phyloP scores from a whole-genome alignment of 2,113 vertebrate species.

The Symphodus melops region DNA sequence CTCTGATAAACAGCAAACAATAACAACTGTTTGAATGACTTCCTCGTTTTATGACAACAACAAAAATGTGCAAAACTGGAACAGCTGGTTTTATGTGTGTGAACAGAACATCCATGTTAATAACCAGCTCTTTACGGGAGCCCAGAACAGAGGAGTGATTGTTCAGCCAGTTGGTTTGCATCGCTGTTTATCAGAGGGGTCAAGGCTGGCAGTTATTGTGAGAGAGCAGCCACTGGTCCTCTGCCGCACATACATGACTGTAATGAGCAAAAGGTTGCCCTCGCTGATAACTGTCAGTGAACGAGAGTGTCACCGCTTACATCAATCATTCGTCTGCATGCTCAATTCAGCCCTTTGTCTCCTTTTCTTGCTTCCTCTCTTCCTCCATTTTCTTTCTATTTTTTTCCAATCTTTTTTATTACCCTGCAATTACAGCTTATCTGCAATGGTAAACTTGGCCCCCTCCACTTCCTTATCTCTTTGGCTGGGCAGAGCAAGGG shows the following conservation, averaged over 20 bases:
- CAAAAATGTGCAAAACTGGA: constrained; percentile 47
- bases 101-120: constrained; percentile 52
- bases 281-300: constrained; percentile 65
- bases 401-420: constrained; percentile 69
- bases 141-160: constrained; percentile 69
- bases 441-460: constrained; percentile 74
- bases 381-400: constrained; percentile 45
- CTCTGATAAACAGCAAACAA: constrained; percentile 25
- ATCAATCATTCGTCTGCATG: constrained; percentile 70
- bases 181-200: constrained; percentile 74
- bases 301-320: constrained; percentile 49
- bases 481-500: constrained; percentile 72
- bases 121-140: constrained; percentile 51
- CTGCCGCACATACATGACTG: constrained; percentile 45
- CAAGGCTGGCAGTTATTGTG: constrained; percentile 71
- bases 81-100: constrained; percentile 55
- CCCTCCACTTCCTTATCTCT: constrained; percentile 71
- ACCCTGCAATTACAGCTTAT: constrained; percentile 80
- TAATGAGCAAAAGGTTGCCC: constrained; percentile 61
- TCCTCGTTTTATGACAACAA: constrained; percentile 30
- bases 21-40: constrained; percentile 8
- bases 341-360: constrained; percentile 67
- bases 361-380: constrained; percentile 47
- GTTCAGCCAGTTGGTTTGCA: constrained; percentile 69
- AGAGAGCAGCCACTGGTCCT: constrained; percentile 60